Conservation (phyloP, 2,888 invertebrate species). For the Acrocyrtus sp. region DNA sequence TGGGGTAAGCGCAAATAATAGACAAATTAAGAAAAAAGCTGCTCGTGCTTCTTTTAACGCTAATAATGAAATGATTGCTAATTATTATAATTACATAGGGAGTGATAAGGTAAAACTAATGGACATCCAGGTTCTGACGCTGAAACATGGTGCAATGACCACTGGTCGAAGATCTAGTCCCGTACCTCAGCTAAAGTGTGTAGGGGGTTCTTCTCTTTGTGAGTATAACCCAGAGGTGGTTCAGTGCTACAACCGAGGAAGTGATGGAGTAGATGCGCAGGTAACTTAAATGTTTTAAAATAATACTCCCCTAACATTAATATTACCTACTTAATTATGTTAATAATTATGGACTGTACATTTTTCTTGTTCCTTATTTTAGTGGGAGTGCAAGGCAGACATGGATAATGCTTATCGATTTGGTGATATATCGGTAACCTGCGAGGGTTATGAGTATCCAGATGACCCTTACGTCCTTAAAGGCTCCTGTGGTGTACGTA, state of each 20-base stretch:
- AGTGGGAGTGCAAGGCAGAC: conserved; percentile 68
- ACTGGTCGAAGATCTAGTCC: conserved; percentile 65
- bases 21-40: no score
- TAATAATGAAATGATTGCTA: no score
- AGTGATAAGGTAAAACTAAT: conserved; percentile 62
- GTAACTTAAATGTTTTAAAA: no score
- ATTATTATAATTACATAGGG: no score
- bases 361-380: no score
- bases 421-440: conserved; percentile 69
- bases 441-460: conserved; percentile 72
- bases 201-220: conserved; percentile 69
- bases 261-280: conserved; percentile 68
- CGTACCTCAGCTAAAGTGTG: conserved; percentile 67
- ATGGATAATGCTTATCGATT: conserved; percentile 69
- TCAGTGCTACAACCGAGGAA: conserved; percentile 71
- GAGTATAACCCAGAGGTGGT: conserved; percentile 68
- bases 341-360: no score
- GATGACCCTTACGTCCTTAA: conserved; percentile 70
- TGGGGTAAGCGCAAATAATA: no score
- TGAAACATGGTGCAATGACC: conserved; percentile 64
- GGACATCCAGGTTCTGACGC: conserved; percentile 65
- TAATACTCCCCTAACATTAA: no score
- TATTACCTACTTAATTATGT: no score
- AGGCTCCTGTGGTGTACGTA: conserved; percentile 71
- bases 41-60: no score